A percentile compares a stretch with the other conserved stretches of the same genome.
Evolutionary conservation across 2,888 invertebrate species (phyloP).

Genomic region (Clusia tigrina): DNA sequence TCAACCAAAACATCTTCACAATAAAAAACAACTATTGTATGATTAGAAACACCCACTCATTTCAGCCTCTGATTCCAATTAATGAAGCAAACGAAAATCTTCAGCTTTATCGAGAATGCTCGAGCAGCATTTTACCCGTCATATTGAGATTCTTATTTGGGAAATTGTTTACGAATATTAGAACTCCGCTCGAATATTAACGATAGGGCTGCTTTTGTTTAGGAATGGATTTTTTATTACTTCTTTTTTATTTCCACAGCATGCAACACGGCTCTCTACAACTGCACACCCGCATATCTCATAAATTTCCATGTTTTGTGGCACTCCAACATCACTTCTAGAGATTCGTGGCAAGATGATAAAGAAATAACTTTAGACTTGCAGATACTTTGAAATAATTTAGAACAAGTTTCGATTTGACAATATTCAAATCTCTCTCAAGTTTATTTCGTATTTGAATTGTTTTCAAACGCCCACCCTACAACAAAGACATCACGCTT

Average conservation of each 20-base stretch:
- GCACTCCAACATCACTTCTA: background rate
- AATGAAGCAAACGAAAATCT: background rate
- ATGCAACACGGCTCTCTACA: background rate
- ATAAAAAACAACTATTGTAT: too few relatives aligned
- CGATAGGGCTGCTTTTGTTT: background rate
- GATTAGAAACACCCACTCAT: background rate
- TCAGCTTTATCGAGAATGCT: too few relatives aligned
- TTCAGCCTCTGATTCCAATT: background rate
- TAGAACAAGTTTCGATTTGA: background rate
- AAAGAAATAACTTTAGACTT: background rate
- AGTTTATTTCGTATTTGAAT: background rate
- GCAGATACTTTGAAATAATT: background rate
- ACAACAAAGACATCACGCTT: background rate
- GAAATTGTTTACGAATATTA: too few relatives aligned
- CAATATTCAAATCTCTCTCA: background rate
- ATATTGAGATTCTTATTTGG: too few relatives aligned
- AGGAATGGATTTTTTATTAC: background rate
- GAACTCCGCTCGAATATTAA: too few relatives aligned
- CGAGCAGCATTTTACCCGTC: too few relatives aligned
- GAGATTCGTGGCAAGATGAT: background rate
- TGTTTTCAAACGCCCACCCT: background rate
- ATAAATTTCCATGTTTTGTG: background rate
- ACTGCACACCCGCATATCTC: constrained; percentile 2
- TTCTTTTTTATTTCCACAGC: background rate
- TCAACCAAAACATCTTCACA: too few relatives aligned